Evolutionary conservation across 2,888 invertebrate species (phyloP), one percentile per base, ranked within the genome.

Genomic region (Campoplex nolae): DNA sequence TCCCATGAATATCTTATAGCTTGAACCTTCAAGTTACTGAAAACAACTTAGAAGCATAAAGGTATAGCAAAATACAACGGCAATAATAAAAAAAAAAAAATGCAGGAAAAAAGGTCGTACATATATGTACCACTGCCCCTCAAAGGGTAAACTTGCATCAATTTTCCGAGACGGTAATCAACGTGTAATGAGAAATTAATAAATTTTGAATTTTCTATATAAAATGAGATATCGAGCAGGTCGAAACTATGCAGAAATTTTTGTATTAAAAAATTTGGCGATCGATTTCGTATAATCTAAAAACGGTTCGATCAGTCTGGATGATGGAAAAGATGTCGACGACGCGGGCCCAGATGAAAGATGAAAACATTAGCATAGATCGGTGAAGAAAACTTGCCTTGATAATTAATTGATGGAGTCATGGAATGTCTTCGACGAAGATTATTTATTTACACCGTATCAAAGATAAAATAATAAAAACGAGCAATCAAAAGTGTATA

Each of bases 361-460:
- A 11, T 2, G 16, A 54, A 23, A 77, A 13, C 23, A 18, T 23
- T 32, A 71, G 7, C 68, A 73, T 16, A 45, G 32, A 70, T n/a
- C 62, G 11, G 35, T 32, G 18, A n/a, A 71, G 38, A 56, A 23
- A 82, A 84, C 84, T 84, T 88, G 68, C 89, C 88, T 85, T 67
- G 76, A 73, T 78, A 38, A 75, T 89, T 83, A 68, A 81, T 77
- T 81, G 88, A 58, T 45, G 89, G 85, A 89, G 74, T 89, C 89
- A 89, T 89, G 88, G 88, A 88, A 81, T 85, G 51, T 54, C 70
- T 68, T 62, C 71, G 16, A 65, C 58, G 74, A 80, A 48, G 11
- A 77, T 62, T 51, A 74, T 73, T 74, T 56, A 51, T 51, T 18
- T 23, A 23, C 71, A 45, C 71, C 71, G 38, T 54, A 65, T 18